A percentile compares a stretch with the other conserved stretches of the same genome.
Conservation (phyloP, 2,797 vertebrate genomes). For the Allochrocebus solatus region DNA sequence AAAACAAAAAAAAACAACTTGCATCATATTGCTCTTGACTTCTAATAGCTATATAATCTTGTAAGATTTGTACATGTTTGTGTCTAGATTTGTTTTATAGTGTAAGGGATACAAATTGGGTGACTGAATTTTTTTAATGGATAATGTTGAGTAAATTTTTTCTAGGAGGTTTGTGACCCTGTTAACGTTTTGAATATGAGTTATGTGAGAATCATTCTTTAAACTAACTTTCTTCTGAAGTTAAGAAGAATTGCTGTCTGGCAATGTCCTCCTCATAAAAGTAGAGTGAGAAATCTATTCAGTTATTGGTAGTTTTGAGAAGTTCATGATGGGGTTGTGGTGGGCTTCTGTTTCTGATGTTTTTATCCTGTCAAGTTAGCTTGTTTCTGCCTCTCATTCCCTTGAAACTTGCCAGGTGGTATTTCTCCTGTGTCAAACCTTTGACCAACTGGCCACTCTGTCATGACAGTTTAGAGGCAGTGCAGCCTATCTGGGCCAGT, state of each 20-base stretch:
- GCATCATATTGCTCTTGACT: slow-evolving; percentile 43
- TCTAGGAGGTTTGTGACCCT: slow-evolving; percentile 16
- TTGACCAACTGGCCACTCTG: slow-evolving; percentile 86
- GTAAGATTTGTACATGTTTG: slow-evolving; percentile 41
- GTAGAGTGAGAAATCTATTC: slow-evolving; percentile 14
- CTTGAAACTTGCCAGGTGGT: slow-evolving; percentile 77
- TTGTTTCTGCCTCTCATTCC: slow-evolving; percentile 82
- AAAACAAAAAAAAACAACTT: neutral
- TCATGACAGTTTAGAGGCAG: slow-evolving; percentile 84
- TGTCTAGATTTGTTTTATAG: slow-evolving; percentile 65
- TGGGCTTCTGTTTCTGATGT: slow-evolving; percentile 40
- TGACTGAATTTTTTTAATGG: slow-evolving; percentile 49
- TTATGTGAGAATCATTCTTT: slow-evolving; percentile 60
- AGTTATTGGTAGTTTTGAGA: neutral
- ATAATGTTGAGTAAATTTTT: slow-evolving; percentile 35
- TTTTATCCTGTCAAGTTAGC: slow-evolving; percentile 65
- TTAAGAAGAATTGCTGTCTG: neutral
- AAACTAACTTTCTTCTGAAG: slow-evolving; percentile 72
- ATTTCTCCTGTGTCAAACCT: slow-evolving; percentile 85
- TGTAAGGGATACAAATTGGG: slow-evolving; percentile 46
- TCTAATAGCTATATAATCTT: slow-evolving; percentile 33
- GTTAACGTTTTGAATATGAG: slow-evolving; percentile 70
- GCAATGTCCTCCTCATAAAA: slow-evolving; percentile 9
- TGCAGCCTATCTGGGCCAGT: slow-evolving; percentile 78
- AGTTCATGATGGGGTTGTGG: neutral